These are phyloP conservation scores for Prosapia bicincta DNA, from an alignment of 2,888 invertebrate genomes.

Conservation along the genomic window DNA sequence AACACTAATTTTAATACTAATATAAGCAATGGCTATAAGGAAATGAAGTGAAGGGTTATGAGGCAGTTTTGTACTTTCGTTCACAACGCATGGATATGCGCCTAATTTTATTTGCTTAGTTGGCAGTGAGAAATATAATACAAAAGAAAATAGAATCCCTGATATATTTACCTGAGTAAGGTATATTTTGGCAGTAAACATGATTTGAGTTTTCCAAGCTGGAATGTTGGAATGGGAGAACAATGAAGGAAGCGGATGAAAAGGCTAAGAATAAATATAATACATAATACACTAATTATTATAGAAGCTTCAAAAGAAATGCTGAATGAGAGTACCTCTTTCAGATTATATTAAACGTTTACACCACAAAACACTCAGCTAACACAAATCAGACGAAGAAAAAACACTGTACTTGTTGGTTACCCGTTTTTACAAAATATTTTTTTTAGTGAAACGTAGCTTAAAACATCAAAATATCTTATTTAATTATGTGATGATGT, in stretches of 20 bases:
- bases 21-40: constrained; percentile 13
- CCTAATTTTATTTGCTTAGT: constrained; percentile 17
- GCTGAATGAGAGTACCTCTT: constrained; percentile 18
- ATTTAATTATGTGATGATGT: constrained; percentile 21
- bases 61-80: constrained; percentile 16
- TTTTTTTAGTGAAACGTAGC: not conserved
- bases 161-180: constrained; percentile 10
- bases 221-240: constrained; percentile 17
- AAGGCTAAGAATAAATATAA: constrained; percentile 2
- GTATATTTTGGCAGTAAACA: not conserved
- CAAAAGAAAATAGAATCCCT: constrained; percentile 10
- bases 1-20: constrained; percentile 28
- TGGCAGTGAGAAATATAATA: constrained; percentile 19
- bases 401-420: constrained; percentile 17
- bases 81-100: not conserved
- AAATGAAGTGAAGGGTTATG: constrained; percentile 10
- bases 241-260: constrained; percentile 4
- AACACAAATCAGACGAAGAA: constrained; percentile 21
- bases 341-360: constrained; percentile 13
- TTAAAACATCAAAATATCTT: constrained; percentile 16
- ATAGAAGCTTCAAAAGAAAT: not conserved
- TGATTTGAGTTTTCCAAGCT: constrained; percentile 12
- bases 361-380: constrained; percentile 25
- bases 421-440: constrained; percentile 21
- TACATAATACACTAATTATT: constrained; percentile 8